phyloP scores from a whole-genome alignment of 2,113 vertebrate species.

The Toxotes chatareus region DNA sequence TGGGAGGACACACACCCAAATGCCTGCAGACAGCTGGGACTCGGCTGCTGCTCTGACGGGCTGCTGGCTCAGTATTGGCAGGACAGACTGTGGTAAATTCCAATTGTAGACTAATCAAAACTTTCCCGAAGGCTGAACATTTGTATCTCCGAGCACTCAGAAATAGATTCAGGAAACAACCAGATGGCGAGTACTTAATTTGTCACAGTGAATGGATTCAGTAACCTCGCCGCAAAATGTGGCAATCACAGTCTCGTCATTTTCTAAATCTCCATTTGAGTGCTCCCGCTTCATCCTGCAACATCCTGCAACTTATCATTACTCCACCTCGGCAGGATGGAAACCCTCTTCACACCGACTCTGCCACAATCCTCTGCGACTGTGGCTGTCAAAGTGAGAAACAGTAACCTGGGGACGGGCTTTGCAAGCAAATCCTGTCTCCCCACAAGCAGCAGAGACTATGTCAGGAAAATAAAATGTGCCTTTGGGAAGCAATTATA shows the following conservation, averaged over 20 bases:
- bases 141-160: constrained; percentile 1
- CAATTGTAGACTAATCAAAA: constrained; percentile 27
- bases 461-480: background rate
- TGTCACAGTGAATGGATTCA: background rate
- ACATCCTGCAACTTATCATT: constrained; percentile 10
- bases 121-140: constrained; percentile 10
- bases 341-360: background rate
- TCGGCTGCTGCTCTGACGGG: background rate
- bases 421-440: constrained; percentile 4
- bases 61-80: constrained; percentile 1
- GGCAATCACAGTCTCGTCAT: constrained; percentile 3
- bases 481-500: constrained; percentile 45
- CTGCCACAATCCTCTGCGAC: background rate
- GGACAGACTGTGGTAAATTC: background rate
- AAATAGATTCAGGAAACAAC: background rate
- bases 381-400: background rate
- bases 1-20: background rate
- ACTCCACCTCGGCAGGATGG: background rate
- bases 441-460: background rate
- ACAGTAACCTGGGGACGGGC: background rate
- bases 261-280: constrained; percentile 23
- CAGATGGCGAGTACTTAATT: background rate
- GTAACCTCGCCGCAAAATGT: background rate
- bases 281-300: background rate
- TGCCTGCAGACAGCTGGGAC: background rate